A percentile compares a stretch with the other conserved stretches of the same genome.
Conservation (phyloP, 1,140 invertebrate species). For the Drosophila subobscura region DNA sequence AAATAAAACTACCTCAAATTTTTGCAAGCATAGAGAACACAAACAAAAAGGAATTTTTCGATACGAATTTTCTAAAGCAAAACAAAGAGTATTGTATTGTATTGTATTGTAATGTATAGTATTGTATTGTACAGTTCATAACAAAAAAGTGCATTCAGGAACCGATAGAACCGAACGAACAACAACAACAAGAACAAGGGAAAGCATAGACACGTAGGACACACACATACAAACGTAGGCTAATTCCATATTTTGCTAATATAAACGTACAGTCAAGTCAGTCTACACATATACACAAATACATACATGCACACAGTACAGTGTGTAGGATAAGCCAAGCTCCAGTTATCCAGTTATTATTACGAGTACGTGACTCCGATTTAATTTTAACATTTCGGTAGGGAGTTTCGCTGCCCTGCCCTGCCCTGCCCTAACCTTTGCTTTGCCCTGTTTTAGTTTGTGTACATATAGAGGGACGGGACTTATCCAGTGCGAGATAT, state of each 20-base stretch:
- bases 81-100: slow-evolving; percentile 41
- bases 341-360: not conserved
- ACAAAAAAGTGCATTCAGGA: slow-evolving; percentile 29
- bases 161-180: slow-evolving; percentile 59
- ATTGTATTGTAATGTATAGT: slow-evolving; percentile 17
- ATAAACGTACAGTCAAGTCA: slow-evolving; percentile 9
- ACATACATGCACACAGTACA: slow-evolving; percentile 13
- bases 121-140: slow-evolving; percentile 16
- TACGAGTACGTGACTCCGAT: slow-evolving; percentile 7
- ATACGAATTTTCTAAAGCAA: slow-evolving; percentile 73
- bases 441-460: slow-evolving; percentile 36
- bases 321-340: slow-evolving; percentile 28
- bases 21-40: slow-evolving; percentile 58
- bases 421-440: slow-evolving; percentile 8
- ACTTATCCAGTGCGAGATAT: slow-evolving; percentile 37
- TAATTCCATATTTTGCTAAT: slow-evolving; percentile 70
- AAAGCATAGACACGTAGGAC: slow-evolving; percentile 36
- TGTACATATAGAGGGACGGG: slow-evolving; percentile 59
- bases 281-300: not conserved
- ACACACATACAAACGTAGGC: slow-evolving; percentile 49
- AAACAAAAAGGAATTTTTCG: slow-evolving; percentile 71
- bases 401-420: not conserved
- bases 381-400: not conserved
- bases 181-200: slow-evolving; percentile 41
- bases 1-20: slow-evolving; percentile 72